Base-by-base conservation (phyloP, 2,797 vertebrate species). In the Fratercula arctica region DNA sequence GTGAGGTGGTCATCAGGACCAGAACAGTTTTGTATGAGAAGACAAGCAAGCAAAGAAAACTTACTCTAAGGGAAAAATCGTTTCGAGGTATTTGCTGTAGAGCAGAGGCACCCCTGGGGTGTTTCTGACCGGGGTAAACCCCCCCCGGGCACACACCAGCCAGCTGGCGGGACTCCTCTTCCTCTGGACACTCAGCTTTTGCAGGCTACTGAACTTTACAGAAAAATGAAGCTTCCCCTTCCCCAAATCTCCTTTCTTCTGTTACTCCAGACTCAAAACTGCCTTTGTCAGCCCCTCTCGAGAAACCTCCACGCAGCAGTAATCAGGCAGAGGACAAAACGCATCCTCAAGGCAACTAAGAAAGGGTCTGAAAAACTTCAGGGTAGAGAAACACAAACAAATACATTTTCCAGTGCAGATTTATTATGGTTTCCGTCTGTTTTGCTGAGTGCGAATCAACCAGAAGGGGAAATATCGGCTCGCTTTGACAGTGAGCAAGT, bases 321-420 rank as follows among this genome's bases (percentile, higher is more conserved):
- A 77, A 70, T 48, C 28, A 54, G 50, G 59, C 35, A 50, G 57
- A 84, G 41, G 23, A 63, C 39, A 89, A 93, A 96, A 46, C 9
- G n/a, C 72, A 46, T 53, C 43, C 54, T 61, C 57, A 66, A 85
- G 57, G 43, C 72, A 77, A 51, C 50, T 67, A 43, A 93, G 84
- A 37, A 84, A 81, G 77, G n/a, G 45, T 88, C 78, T 81, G 75
- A 69, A 85, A 95, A 97, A 95, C 85, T 91, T 90, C n/a, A 51
- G 53, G 35, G 41, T 5, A 63, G 33, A 63, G 67, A 82, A 67
- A 78, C 43, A 85, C 39, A 83, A 75, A 60, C n/a, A 89, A 91
- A 85, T 64, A 57, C 35, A 67, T 88, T 96, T 95, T 75, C 69
- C 37, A 76, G 69, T 19, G 46, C 45, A 96, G 74, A 96, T 78